These are phyloP conservation scores for Diadumene lineata DNA, from an alignment of 92 coral and sea anemone genomes.

Conservation along the genomic window DNA sequence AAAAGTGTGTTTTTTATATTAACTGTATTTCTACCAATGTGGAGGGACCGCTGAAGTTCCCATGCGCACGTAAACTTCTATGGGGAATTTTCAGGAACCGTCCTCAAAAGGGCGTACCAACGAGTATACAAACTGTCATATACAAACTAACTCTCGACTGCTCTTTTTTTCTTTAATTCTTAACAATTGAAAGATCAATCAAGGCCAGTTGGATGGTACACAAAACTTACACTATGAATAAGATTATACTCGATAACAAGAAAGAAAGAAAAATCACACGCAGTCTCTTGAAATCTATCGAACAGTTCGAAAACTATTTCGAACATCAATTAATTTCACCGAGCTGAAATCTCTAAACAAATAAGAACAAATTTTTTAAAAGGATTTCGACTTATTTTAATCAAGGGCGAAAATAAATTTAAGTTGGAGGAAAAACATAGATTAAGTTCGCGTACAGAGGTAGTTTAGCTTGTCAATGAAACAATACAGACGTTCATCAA, in stretches of 20 bases:
- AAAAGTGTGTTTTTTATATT: too few species aligned
- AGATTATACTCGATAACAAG: neutral
- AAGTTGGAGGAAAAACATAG: constrained; percentile 20
- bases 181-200: neutral
- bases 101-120: too few species aligned
- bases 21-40: too few species aligned
- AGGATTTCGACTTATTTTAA: constrained; percentile 13
- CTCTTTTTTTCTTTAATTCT: too few species aligned
- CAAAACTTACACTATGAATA: neutral
- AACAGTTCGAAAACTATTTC: neutral
- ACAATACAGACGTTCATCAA: too few species aligned
- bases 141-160: too few species aligned
- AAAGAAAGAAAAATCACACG: neutral
- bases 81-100: too few species aligned
- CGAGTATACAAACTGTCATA: too few species aligned
- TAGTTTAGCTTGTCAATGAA: constrained; percentile 2
- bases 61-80: too few species aligned
- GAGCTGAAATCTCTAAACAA: neutral
- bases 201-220: neutral
- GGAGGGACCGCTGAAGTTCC: too few species aligned
- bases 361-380: neutral
- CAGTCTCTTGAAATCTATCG: neutral
- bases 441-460: constrained; percentile 8
- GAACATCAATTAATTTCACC: neutral
- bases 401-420: constrained; percentile 17